phyloP scores from a whole-genome alignment of 2,113 vertebrate genomes.

The Mesembrinibis cayennensis region DNA sequence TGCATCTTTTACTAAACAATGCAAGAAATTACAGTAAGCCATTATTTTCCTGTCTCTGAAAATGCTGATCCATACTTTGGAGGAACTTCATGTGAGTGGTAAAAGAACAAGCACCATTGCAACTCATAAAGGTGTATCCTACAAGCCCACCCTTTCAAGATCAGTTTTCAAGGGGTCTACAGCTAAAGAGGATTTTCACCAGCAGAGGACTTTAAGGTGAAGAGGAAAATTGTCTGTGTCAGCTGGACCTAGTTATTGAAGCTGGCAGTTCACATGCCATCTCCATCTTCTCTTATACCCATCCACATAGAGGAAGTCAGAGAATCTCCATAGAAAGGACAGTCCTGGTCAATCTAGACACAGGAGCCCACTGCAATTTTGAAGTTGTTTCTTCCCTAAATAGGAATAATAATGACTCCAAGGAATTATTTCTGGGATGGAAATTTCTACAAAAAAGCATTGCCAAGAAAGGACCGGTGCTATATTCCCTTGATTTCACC shows the following conservation, averaged over 20 bases:
- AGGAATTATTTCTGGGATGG: not conserved
- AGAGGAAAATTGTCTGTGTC: not conserved
- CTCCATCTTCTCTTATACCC: not conserved
- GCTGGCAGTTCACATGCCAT: not conserved
- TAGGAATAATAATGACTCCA: not conserved
- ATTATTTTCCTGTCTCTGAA: not conserved
- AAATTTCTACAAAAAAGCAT: not conserved
- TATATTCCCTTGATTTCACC: not conserved
- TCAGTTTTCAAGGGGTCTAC: not conserved
- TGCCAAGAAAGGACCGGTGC: not conserved
- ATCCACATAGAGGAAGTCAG: not conserved
- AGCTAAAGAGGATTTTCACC: not conserved
- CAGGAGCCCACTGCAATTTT: not conserved
- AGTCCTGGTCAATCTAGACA: not conserved
- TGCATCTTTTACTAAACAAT: not conserved
- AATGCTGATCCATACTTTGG: not conserved
- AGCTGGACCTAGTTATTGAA: not conserved
- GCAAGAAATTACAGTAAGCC: not conserved
- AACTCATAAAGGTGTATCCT: not conserved
- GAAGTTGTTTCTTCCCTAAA: not conserved
- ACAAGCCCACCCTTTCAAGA: not conserved
- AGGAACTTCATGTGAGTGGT: not conserved
- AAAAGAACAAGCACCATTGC: not conserved
- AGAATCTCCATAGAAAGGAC: not conserved
- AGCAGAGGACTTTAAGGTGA: not conserved